Percentiles rank a stretch among this genome's conserved stretches.
These are phyloP conservation scores for Lissocephala sabroskyi DNA, from an alignment of 2,888 invertebrate genomes.

Conservation along the genomic window DNA sequence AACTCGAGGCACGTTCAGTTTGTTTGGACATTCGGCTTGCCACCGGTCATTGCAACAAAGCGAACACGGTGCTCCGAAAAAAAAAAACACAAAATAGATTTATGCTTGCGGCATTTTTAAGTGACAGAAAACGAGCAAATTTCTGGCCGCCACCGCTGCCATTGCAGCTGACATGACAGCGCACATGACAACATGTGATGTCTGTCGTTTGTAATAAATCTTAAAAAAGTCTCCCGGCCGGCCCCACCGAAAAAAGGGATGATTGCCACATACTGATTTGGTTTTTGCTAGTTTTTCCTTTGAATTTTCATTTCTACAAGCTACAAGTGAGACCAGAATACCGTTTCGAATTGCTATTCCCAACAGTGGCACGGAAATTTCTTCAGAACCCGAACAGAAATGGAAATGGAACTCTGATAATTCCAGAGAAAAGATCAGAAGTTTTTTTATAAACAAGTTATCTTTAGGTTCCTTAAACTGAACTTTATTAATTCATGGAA, in stretches of 20 bases:
- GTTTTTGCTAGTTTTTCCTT: conserved; percentile 17
- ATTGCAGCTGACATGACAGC: conserved; percentile 42
- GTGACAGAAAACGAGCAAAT: conserved; percentile 49
- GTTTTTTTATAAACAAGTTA: too few species aligned
- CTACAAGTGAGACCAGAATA: background rate
- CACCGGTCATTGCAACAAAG: conserved; percentile 6
- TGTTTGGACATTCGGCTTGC: conserved; percentile 6
- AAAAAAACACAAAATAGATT: conserved; percentile 59
- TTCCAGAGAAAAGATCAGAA: too few species aligned
- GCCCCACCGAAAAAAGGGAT: too few species aligned
- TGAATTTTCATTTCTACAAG: background rate
- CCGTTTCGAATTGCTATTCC: background rate
- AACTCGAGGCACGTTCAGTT: background rate
- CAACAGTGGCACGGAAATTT: too few species aligned
- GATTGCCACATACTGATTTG: conserved; percentile 42
- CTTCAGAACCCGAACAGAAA: too few species aligned
- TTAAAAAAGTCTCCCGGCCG: too few species aligned
- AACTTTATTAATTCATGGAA: too few species aligned
- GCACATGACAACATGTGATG: conserved; percentile 45
- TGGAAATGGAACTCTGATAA: too few species aligned
- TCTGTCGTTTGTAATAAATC: conserved; percentile 58
- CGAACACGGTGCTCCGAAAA: conserved; percentile 33
- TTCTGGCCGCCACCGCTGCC: conserved; percentile 24
- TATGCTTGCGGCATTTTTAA: conserved; percentile 64
- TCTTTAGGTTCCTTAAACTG: too few species aligned